These are phyloP conservation scores for Ormyrus labotus DNA, from an alignment of 2,888 invertebrate species.

Conservation along the genomic window DNA sequence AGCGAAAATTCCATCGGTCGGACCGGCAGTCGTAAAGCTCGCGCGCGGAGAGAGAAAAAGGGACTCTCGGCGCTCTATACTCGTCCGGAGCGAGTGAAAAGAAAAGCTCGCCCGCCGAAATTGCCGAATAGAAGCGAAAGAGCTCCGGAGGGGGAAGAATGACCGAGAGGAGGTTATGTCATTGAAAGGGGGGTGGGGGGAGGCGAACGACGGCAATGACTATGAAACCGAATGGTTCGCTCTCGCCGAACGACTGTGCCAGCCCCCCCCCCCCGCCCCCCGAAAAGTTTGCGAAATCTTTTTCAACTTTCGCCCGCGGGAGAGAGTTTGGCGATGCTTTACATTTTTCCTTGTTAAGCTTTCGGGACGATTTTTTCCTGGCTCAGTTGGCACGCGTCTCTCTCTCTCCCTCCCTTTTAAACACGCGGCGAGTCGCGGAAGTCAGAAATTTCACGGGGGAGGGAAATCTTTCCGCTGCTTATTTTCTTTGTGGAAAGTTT, in stretches of 20 bases:
- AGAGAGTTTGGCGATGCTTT: conserved; percentile 27
- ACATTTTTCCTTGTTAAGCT: conserved; percentile 49
- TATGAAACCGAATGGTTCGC: conserved; percentile 55
- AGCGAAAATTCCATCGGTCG: too few relatives aligned
- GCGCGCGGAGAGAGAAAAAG: not conserved
- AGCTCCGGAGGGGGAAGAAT: not conserved
- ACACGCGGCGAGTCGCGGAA: too few relatives aligned
- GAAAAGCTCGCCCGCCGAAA: conserved; percentile 29
- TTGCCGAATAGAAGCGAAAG: conserved; percentile 13
- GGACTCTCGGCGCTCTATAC: not conserved
- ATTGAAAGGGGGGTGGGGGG: conserved; percentile 9
- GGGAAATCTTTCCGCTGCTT: too few relatives aligned
- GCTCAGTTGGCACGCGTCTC: conserved; percentile 2
- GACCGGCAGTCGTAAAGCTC: not conserved
- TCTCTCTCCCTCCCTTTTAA: too few relatives aligned
- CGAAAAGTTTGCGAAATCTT: not conserved
- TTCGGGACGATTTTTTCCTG: conserved; percentile 28
- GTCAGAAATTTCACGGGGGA: too few relatives aligned
- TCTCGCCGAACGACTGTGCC: conserved; percentile 46
- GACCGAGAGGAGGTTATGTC: conserved; percentile 15
- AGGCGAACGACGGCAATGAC: conserved; percentile 54
- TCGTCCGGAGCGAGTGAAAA: conserved; percentile 22
- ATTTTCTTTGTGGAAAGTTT: too few relatives aligned
- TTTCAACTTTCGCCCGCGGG: not conserved
- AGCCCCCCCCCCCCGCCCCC: not conserved